phyloP scores from a whole-genome alignment of 2,797 vertebrate genomes.

The Sciurus carolinensis region DNA sequence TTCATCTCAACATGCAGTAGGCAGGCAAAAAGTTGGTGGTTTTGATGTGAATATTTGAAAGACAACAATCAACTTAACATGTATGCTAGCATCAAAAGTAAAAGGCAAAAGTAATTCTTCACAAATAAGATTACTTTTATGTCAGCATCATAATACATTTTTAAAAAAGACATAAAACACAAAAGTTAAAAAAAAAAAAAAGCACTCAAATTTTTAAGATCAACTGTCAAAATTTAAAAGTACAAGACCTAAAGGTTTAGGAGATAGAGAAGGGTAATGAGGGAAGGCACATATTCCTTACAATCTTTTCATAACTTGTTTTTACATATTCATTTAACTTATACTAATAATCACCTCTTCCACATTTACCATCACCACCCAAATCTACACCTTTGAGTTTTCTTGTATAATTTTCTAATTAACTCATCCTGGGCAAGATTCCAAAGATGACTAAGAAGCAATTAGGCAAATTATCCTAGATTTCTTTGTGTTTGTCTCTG shows the following conservation, averaged over 20 bases:
- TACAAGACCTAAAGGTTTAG: slow-evolving; percentile 13
- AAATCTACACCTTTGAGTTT: slow-evolving; percentile 11
- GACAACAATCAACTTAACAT: slow-evolving; percentile 35
- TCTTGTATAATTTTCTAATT: slow-evolving; percentile 40
- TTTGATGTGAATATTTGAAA: slow-evolving; percentile 38
- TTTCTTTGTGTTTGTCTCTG: slow-evolving; percentile 23
- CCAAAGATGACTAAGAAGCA: not conserved
- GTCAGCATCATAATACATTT: slow-evolving; percentile 34
- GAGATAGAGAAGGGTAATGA: not conserved
- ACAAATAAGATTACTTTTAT: slow-evolving; percentile 46
- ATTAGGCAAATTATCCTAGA: slow-evolving; percentile 46
- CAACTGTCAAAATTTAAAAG: slow-evolving; percentile 41
- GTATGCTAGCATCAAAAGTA: slow-evolving; percentile 56
- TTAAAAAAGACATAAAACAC: slow-evolving; percentile 1
- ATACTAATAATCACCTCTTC: not conserved
- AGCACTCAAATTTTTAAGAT: slow-evolving; percentile 60
- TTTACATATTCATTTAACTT: not conserved
- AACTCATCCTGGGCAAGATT: slow-evolving; percentile 28
- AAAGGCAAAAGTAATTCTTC: slow-evolving; percentile 39
- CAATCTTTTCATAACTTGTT: not conserved
- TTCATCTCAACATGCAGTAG: slow-evolving; percentile 25
- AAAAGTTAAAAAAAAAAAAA: not conserved
- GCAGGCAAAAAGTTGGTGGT: slow-evolving; percentile 33
- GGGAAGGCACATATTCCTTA: not conserved
- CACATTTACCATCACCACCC: no score